A percentile compares a stretch with the other conserved stretches of the same genome.
Evolutionary conservation across 1,140 invertebrate species (phyloP).

Genomic region (Brachionus koreanus): DNA sequence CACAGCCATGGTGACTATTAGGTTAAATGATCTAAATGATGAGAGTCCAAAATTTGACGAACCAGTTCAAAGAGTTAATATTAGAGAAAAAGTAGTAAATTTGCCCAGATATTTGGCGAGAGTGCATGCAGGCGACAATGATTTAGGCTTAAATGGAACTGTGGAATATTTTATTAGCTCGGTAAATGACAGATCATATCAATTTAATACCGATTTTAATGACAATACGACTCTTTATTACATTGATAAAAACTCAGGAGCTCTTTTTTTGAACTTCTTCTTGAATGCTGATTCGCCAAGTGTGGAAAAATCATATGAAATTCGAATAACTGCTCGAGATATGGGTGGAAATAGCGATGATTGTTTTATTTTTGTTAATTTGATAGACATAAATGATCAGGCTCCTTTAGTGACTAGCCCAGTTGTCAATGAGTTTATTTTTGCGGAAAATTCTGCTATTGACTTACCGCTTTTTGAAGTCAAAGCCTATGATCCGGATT

Average conservation of each 20-base stretch:
- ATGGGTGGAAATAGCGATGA: conserved; percentile 14
- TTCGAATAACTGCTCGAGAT: not conserved
- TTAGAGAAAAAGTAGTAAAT: not conserved
- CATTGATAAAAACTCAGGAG: not conserved
- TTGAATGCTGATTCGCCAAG: not conserved
- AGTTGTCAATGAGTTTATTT: not conserved
- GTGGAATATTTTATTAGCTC: conserved; percentile 5
- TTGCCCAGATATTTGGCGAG: not conserved
- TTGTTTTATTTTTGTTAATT: not conserved
- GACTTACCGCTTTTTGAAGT: not conserved
- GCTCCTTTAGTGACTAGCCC: not conserved
- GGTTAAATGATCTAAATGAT: conserved; percentile 45
- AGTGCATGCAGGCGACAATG: conserved; percentile 29
- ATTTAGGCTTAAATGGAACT: conserved; percentile 22
- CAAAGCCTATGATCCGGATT: conserved; percentile 31
- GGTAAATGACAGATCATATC: not conserved
- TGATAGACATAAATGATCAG: conserved; percentile 41
- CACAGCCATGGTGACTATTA: conserved; percentile 25
- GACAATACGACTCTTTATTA: conserved; percentile 8
- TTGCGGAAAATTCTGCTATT: not conserved
- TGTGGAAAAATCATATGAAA: conserved; percentile 19
- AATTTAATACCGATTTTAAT: not conserved
- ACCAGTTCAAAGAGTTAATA: not conserved
- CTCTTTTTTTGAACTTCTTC: not conserved
- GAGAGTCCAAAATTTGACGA: conserved; percentile 40